Evolutionary conservation across 1,140 invertebrate genomes (phyloP), one percentile per base, ranked within the genome.

Genomic region (Phymorhynchus buccinoides): DNA sequence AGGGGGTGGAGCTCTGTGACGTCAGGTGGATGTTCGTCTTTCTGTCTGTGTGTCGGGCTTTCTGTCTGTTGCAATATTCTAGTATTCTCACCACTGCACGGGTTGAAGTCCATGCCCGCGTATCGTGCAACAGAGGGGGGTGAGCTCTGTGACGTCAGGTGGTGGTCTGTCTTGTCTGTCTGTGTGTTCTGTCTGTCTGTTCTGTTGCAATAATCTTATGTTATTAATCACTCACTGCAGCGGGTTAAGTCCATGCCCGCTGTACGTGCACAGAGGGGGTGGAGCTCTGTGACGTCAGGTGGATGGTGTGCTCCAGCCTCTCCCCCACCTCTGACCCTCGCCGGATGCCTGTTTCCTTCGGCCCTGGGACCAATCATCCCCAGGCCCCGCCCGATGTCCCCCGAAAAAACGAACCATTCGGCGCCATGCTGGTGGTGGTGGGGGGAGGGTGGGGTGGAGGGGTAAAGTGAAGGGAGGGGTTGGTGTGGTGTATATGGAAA

Each of bases 241-340:
- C 14, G 41, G 30, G 35, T 78, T 56, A 27, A 35, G 32, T 32
- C 42, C 56, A 68, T 56, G 22, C 9, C 56, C 56, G 22, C 35
- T 66, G 52, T 89, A n/a, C 88, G 73, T 88, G 83, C 44, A 87
- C 88, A 56, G 86, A 87, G 12, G 88, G 87, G n/a, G 88, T 84
- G 27, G 87, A 85, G 3, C 84, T 86, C 75, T 86, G 84, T 44
- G 88, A 89, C 22, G 88, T 89, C 32, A 89, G 79, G 71, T 86
- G 87, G 41, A 89, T 89, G 12, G 88, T 89, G 79, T 88, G 87
- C 66, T 89, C 89, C 37, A 89, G 80, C 27, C 86, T 82, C 82
- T 89, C 89, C 37, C 89, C 89, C 1, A 89, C 86, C 77, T 87
- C 89, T 3, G 89, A 89, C 18, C 89, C 89, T 35, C 89, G 82